Evolutionary conservation across 2,797 vertebrate species (phyloP).

Genomic region (Sorex maritimensis): DNA sequence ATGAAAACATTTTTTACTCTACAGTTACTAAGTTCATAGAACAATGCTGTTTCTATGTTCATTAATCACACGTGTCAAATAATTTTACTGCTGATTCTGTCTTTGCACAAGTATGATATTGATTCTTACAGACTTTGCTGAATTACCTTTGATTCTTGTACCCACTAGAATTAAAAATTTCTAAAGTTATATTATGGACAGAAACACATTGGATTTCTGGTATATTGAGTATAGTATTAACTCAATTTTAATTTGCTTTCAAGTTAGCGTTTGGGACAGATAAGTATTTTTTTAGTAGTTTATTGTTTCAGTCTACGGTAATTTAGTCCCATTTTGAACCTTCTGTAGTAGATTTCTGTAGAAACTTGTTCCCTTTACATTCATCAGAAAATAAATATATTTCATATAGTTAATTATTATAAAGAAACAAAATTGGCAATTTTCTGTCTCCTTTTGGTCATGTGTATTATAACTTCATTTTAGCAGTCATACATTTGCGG

Average conservation of each 20-base stretch:
- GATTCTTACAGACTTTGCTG: slow-evolving; percentile 62
- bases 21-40: slow-evolving; percentile 41
- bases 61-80: slow-evolving; percentile 61
- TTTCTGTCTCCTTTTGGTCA: slow-evolving; percentile 75
- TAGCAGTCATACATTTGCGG: slow-evolving; percentile 81
- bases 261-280: slow-evolving; percentile 41
- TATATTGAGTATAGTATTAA: slow-evolving; percentile 51
- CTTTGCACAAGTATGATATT: slow-evolving; percentile 58
- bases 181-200: slow-evolving; percentile 40
- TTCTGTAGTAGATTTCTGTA: slow-evolving; percentile 63
- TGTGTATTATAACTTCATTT: slow-evolving; percentile 69
- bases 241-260: slow-evolving; percentile 59
- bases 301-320: slow-evolving; percentile 42
- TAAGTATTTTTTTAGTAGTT: slow-evolving; percentile 57
- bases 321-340: slow-evolving; percentile 58
- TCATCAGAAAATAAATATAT: slow-evolving; percentile 52
- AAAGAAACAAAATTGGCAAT: slow-evolving; percentile 78
- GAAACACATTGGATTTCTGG: slow-evolving; percentile 14
- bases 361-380: slow-evolving; percentile 68
- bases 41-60: slow-evolving; percentile 33
- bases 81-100: slow-evolving; percentile 31
- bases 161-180: slow-evolving; percentile 24
- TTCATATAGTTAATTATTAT: slow-evolving; percentile 71
- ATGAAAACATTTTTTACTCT: slow-evolving; percentile 60
- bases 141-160: slow-evolving; percentile 54